Conservation (phyloP, 2,113 vertebrate species). For the Odocoileus hemionus region DNA sequence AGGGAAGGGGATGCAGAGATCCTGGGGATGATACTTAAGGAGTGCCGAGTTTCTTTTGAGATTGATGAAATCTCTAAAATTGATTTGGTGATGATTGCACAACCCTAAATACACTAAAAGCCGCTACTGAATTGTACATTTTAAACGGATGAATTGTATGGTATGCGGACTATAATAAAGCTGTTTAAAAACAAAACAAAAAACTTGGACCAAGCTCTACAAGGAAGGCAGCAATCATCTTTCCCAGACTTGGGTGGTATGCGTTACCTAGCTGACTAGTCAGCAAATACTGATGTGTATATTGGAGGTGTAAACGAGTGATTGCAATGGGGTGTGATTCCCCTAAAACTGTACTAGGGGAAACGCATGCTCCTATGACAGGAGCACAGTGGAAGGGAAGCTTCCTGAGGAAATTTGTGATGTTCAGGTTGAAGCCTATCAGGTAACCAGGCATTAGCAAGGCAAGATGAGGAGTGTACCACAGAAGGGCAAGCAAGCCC, state of each 20-base stretch:
- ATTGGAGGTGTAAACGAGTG: background rate
- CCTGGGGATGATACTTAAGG: background rate
- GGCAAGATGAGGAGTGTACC: background rate
- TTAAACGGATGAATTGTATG: background rate
- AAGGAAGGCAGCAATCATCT: background rate
- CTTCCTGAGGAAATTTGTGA: background rate
- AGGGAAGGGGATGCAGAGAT: background rate
- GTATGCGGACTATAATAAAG: background rate
- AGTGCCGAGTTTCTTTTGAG: background rate
- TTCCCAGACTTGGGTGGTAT: background rate
- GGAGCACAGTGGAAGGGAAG: background rate
- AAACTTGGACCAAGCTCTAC: background rate
- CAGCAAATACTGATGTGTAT: background rate
- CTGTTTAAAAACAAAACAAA: conserved; percentile 8
- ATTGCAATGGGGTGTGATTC: background rate
- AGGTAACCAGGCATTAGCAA: background rate
- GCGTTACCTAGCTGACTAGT: background rate
- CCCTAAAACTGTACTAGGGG: background rate
- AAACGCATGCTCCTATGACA: background rate
- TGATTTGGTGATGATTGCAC: background rate
- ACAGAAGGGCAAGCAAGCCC: background rate
- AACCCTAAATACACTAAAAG: conserved; percentile 8
- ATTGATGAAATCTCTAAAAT: conserved; percentile 11
- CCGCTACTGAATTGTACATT: background rate
- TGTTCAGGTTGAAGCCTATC: background rate